These are phyloP conservation scores for Drosophila pachea DNA, from an alignment of 1,140 invertebrate species.

Conservation along the genomic window DNA sequence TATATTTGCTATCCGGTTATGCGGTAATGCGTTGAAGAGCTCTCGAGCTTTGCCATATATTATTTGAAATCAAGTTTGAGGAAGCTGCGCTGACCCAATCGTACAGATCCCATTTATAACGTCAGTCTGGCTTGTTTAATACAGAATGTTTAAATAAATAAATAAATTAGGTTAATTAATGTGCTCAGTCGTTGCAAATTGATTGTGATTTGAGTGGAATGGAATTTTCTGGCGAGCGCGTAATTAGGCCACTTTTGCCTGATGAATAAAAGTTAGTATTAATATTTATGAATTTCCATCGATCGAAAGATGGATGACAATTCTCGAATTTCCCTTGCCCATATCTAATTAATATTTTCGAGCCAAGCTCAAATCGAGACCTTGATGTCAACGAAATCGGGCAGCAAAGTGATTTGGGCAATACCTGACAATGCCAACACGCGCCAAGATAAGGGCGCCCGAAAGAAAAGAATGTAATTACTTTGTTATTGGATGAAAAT, in stretches of 20 bases:
- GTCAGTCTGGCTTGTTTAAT: not conserved
- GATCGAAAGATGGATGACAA: too few species aligned
- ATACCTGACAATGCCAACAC: not conserved
- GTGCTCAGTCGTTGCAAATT: slow-evolving; percentile 2
- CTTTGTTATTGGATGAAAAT: slow-evolving; percentile 29
- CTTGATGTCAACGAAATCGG: not conserved
- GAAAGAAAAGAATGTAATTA: slow-evolving; percentile 28
- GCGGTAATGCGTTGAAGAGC: too few species aligned
- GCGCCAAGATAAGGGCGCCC: slow-evolving; percentile 1
- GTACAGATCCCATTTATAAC: too few species aligned
- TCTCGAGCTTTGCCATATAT: too few species aligned
- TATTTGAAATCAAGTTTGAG: not conserved
- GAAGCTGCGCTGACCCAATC: not conserved
- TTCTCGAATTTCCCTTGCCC: too few species aligned
- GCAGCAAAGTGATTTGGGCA: slow-evolving; percentile 1
- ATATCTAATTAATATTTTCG: too few species aligned
- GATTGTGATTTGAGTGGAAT: not conserved
- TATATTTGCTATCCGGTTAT: too few species aligned
- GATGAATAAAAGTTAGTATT: too few species aligned
- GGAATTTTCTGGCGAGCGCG: too few species aligned
- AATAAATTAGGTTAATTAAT: slow-evolving; percentile 2
- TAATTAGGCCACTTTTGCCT: too few species aligned
- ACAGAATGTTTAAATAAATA: not conserved
- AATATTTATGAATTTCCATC: too few species aligned
- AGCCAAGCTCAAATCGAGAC: not conserved